These are phyloP conservation scores for Muschampia plurimacula DNA, from an alignment of 2,888 invertebrate species.

Conservation along the genomic window DNA sequence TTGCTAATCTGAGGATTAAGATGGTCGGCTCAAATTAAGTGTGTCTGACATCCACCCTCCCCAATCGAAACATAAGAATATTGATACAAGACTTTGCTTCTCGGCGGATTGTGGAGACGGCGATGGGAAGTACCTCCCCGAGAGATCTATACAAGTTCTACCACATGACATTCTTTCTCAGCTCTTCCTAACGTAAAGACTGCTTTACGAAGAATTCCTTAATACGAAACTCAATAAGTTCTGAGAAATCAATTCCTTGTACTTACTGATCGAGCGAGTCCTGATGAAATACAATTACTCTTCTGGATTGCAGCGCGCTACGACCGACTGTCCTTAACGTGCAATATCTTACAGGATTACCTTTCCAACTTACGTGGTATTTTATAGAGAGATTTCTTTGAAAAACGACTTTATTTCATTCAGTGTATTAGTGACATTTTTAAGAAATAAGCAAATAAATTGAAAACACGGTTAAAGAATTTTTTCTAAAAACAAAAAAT, in stretches of 20 bases:
- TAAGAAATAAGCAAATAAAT: background rate
- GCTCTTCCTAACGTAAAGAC: background rate
- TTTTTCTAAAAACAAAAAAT: too few relatives aligned
- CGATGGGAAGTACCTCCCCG: too few relatives aligned
- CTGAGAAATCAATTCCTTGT: background rate
- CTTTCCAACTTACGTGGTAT: background rate
- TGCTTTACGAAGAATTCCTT: background rate
- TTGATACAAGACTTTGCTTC: too few relatives aligned
- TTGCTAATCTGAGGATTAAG: too few relatives aligned
- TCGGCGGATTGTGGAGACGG: too few relatives aligned
- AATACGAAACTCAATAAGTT: background rate
- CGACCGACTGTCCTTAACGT: background rate
- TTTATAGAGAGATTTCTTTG: background rate
- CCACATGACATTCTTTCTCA: too few relatives aligned
- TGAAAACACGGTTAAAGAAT: too few relatives aligned
- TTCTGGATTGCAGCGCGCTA: background rate
- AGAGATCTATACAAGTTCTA: too few relatives aligned
- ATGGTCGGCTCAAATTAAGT: too few relatives aligned
- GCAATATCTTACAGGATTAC: background rate
- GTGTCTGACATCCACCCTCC: too few relatives aligned
- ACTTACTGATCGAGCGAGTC: background rate
- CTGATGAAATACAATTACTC: conserved; percentile 3
- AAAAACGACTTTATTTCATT: background rate
- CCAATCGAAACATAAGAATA: too few relatives aligned
- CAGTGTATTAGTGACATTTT: background rate